phyloP scores from a whole-genome alignment of 2,113 vertebrate species.

The Lagenorhynchus albirostris region DNA sequence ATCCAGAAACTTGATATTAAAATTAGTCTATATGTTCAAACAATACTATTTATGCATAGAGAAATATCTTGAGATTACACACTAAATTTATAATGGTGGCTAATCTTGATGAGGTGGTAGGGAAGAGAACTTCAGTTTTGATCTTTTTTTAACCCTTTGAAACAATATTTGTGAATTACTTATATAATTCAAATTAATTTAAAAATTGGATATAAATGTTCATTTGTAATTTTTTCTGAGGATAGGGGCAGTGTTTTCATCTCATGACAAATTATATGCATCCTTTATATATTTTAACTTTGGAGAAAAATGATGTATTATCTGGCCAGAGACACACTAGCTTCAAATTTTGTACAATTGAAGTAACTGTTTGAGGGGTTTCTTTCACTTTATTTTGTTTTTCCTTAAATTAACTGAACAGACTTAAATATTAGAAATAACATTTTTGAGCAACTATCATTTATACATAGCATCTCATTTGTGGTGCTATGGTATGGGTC shows the following conservation, averaged over 20 bases:
- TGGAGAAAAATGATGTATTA: neutral
- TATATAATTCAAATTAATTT: constrained; percentile 5
- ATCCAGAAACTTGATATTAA: neutral
- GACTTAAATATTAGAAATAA: constrained; percentile 10
- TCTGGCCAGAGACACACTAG: neutral
- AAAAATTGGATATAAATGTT: neutral
- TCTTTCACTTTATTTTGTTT: neutral
- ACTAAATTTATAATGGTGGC: neutral
- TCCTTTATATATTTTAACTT: neutral
- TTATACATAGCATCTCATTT: neutral
- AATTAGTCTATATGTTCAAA: neutral
- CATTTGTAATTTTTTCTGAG: neutral
- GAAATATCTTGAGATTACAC: neutral
- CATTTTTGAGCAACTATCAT: neutral
- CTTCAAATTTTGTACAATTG: neutral
- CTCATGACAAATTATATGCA: neutral
- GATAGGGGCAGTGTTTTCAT: neutral
- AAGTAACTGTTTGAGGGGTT: neutral
- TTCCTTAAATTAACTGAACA: neutral
- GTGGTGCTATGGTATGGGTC: neutral
- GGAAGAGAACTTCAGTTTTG: neutral
- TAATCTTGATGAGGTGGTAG: neutral
- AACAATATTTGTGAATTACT: neutral
- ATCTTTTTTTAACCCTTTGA: neutral
- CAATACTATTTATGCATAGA: neutral